Evolutionary conservation across 2,888 invertebrate genomes (phyloP).

Genomic region (Trichogramma dendrolimi): DNA sequence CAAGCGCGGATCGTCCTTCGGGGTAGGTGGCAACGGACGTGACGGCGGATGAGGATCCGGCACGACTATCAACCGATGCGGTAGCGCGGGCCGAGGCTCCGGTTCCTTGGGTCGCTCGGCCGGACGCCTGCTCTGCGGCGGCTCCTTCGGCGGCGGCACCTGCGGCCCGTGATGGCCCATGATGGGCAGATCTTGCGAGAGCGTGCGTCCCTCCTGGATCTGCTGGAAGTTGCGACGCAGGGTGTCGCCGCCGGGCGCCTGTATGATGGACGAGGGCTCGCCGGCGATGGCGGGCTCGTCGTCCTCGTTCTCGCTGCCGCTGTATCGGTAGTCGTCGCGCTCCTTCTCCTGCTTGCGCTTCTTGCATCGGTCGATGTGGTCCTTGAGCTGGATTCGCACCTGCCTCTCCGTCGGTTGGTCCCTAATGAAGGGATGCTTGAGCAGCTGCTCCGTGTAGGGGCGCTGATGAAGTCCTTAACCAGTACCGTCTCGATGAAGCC

Average conservation of each 20-base stretch:
- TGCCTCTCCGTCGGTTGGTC: constrained; percentile 98
- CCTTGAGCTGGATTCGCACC: constrained; percentile 96
- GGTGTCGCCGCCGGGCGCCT: constrained; percentile 88
- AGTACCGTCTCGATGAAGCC: constrained; percentile 97
- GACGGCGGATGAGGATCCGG: constrained; percentile 81
- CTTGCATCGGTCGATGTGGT: constrained; percentile 97
- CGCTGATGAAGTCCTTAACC: constrained; percentile 97
- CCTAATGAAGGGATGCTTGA: constrained; percentile 96
- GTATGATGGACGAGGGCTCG: constrained; percentile 92
- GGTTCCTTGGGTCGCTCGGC: constrained; percentile 54
- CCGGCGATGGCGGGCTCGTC: constrained; percentile 88
- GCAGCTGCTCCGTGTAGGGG: constrained; percentile 95
- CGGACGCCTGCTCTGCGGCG: constrained; percentile 35
- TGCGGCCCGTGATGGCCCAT: constrained; percentile 29
- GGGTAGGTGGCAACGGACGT: constrained; percentile 81
- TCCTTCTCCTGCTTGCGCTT: constrained; percentile 87
- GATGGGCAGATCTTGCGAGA: constrained; percentile 56
- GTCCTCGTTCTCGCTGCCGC: constrained; percentile 96
- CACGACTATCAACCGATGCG: constrained; percentile 86
- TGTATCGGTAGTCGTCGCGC: constrained; percentile 65
- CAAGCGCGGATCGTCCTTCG: constrained; percentile 59
- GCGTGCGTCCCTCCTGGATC: constrained; percentile 79
- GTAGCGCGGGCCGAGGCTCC: constrained; percentile 82
- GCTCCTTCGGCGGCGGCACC: constrained; percentile 36
- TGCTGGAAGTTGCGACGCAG: constrained; percentile 96